Conservation (phyloP, 2,888 invertebrate genomes). For the Cheilosia impressa region DNA sequence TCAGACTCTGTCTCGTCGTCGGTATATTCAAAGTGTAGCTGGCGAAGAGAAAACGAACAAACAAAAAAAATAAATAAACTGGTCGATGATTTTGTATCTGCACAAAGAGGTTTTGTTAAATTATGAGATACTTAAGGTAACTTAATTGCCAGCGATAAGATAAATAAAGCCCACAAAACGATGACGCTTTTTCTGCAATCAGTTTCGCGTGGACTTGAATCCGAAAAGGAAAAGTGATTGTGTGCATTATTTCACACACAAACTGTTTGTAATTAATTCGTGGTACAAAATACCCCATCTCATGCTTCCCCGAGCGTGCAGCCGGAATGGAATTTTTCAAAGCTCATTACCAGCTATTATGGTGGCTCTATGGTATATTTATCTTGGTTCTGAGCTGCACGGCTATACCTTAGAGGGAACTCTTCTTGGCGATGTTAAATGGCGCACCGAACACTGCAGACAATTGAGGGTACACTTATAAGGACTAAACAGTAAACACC, state of each 20-base stretch:
- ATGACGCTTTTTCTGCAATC: slow-evolving; percentile 1
- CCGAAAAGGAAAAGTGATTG: slow-evolving; percentile 31
- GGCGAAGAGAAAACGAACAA: not conserved
- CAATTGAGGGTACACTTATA: slow-evolving; percentile 66
- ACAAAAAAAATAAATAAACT: not conserved
- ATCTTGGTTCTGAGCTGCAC: slow-evolving; percentile 16
- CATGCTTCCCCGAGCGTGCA: slow-evolving; percentile 69
- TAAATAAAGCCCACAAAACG: slow-evolving; percentile 10
- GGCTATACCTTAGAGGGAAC: slow-evolving; percentile 11
- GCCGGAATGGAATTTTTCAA: slow-evolving; percentile 17
- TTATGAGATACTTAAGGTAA: slow-evolving; percentile 47
- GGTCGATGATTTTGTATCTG: slow-evolving; percentile 28
- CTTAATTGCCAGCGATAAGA: slow-evolving; percentile 49
- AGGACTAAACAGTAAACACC: slow-evolving; percentile 42
- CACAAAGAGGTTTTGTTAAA: slow-evolving; percentile 20
- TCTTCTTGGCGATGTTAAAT: slow-evolving; percentile 45
- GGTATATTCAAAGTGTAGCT: slow-evolving; percentile 14
- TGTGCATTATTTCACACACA: slow-evolving; percentile 51
- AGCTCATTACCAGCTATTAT: slow-evolving; percentile 72
- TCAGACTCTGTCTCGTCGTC: slow-evolving; percentile 23
- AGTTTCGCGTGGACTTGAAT: slow-evolving; percentile 3
- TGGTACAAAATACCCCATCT: slow-evolving; percentile 47
- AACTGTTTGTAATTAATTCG: slow-evolving; percentile 64
- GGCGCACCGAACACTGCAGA: slow-evolving; percentile 26
- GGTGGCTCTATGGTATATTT: slow-evolving; percentile 44